A percentile compares a stretch with the other conserved stretches of the same genome.
Conservation (phyloP, 2,113 vertebrate genomes). For the Phoxinus phoxinus region DNA sequence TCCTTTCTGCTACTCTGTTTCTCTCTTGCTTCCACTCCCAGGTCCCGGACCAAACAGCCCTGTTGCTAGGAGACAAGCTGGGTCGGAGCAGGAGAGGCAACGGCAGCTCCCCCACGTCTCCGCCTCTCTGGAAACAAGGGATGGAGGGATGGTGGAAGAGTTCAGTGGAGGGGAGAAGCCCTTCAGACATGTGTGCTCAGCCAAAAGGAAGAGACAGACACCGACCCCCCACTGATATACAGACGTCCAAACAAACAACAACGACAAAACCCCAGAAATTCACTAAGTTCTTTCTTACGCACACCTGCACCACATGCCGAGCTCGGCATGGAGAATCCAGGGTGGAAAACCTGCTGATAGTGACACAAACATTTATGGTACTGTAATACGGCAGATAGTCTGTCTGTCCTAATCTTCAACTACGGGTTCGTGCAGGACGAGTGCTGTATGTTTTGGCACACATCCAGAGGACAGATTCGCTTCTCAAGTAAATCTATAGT, state of each 20-base stretch:
- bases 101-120: slow-evolving; percentile 50
- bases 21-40: slow-evolving; percentile 59
- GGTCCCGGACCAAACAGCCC: slow-evolving; percentile 68
- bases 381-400: not conserved
- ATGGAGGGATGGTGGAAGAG: slow-evolving; percentile 54
- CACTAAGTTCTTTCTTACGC: not conserved
- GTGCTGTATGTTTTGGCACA: not conserved
- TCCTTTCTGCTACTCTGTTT: slow-evolving; percentile 51
- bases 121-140: slow-evolving; percentile 42
- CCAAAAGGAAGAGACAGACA: slow-evolving; percentile 35
- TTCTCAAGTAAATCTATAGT: slow-evolving; percentile 4
- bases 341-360: slow-evolving; percentile 14
- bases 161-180: slow-evolving; percentile 46
- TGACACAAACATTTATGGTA: slow-evolving; percentile 1
- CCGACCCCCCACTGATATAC: slow-evolving; percentile 24
- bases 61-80: slow-evolving; percentile 75
- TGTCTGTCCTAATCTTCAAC: not conserved
- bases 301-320: slow-evolving; percentile 7
- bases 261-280: not conserved
- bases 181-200: slow-evolving; percentile 53
- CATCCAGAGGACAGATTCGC: not conserved
- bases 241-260: slow-evolving; percentile 39
- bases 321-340: not conserved
- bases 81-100: slow-evolving; percentile 65
- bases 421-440: not conserved